phyloP scores from a whole-genome alignment of 2,113 vertebrate genomes.

The Anguilla rostrata region DNA sequence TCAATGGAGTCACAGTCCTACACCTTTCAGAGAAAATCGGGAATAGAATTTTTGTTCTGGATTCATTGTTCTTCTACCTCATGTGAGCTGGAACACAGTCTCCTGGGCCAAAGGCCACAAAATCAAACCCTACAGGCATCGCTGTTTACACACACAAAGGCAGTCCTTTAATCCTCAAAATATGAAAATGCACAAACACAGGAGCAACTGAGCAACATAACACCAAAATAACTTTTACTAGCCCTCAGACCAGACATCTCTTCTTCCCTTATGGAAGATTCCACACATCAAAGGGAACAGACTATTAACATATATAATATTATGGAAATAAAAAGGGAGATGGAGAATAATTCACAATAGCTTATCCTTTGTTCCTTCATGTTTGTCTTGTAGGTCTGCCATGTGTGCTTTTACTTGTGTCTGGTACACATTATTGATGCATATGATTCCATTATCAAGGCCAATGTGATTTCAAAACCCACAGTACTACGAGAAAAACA shows the following conservation, averaged over 20 bases:
- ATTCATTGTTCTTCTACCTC: constrained; percentile 18
- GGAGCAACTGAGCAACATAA: constrained; percentile 9
- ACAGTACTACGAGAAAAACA: neutral
- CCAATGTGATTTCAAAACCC: constrained; percentile 27
- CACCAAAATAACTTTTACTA: neutral
- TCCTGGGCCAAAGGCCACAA: constrained; percentile 1
- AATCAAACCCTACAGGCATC: neutral
- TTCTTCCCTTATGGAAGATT: neutral
- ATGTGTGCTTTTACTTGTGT: constrained; percentile 22
- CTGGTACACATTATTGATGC: neutral
- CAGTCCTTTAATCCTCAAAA: neutral
- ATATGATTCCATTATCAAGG: constrained; percentile 19
- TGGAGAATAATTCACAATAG: constrained; percentile 1
- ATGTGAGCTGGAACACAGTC: neutral
- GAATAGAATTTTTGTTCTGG: constrained; percentile 3
- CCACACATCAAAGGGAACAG: neutral
- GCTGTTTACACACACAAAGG: constrained; percentile 10
- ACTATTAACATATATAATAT: neutral
- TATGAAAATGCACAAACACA: neutral
- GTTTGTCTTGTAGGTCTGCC: neutral
- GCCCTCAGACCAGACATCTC: neutral
- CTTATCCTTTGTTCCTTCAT: neutral
- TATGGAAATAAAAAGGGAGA: neutral
- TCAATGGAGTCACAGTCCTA: constrained; percentile 11
- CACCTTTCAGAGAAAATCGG: constrained; percentile 6